A percentile compares a stretch with the other conserved stretches of the same genome.
These are phyloP conservation scores for Tuberolachnus salignus DNA, from an alignment of 2,888 invertebrate species.

Conservation along the genomic window DNA sequence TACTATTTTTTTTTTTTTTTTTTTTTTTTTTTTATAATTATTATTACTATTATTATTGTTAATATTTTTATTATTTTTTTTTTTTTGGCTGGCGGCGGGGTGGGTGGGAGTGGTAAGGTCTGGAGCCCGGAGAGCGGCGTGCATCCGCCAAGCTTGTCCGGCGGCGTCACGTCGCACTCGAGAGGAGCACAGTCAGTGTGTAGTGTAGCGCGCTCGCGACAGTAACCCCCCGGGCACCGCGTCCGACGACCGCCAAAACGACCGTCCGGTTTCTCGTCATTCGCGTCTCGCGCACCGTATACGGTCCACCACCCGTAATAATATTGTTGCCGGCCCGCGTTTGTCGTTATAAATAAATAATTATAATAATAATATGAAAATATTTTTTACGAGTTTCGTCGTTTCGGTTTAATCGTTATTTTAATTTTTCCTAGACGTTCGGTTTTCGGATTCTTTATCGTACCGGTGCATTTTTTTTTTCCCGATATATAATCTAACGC, in stretches of 20 bases:
- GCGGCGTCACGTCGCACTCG: slow-evolving; percentile 30
- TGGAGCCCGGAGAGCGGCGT: slow-evolving; percentile 29
- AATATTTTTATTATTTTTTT: not conserved
- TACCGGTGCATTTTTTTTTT: not conserved
- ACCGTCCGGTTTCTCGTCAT: not conserved
- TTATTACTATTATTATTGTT: slow-evolving; percentile 17
- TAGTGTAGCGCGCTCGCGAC: slow-evolving; percentile 53
- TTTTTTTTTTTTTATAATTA: slow-evolving; percentile 35
- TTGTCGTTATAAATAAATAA: no score
- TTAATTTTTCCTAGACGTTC: no score
- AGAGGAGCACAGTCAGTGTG: slow-evolving; percentile 52
- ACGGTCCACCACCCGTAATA: no score
- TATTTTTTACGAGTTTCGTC: no score
- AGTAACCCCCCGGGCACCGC: slow-evolving; percentile 32
- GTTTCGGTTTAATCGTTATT: no score
- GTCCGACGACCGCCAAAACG: not conserved
- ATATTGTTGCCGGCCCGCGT: no score
- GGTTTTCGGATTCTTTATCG: not conserved
- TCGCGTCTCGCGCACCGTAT: not conserved
- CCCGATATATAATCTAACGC: no score
- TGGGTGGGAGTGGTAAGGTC: no score
- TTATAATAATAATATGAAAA: no score
- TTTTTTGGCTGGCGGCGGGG: no score
- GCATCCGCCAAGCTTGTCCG: slow-evolving; percentile 33
- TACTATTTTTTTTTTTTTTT: slow-evolving; percentile 14